Conservation (phyloP, 2,888 invertebrate genomes). For the Leptinotarsa tumamoca region DNA sequence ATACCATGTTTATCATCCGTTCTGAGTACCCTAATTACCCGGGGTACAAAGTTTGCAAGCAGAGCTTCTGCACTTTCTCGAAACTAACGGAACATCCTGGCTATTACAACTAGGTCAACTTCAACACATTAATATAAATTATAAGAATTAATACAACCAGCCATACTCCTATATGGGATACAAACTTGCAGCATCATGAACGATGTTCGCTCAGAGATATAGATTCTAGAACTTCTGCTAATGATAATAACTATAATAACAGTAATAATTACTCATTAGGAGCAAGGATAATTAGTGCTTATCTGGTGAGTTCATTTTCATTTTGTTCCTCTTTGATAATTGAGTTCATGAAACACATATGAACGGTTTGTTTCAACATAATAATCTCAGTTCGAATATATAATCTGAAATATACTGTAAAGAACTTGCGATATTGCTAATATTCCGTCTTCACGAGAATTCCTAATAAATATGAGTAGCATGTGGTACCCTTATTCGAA, state of each 20-base stretch:
- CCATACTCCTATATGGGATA: conserved; percentile 22
- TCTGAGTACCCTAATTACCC: neutral
- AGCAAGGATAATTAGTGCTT: neutral
- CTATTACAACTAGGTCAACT: conserved; percentile 19
- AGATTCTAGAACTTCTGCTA: conserved; percentile 17
- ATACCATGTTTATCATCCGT: neutral
- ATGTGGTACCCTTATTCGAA: too few relatives aligned
- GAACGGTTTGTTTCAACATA: too few relatives aligned
- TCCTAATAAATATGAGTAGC: too few relatives aligned
- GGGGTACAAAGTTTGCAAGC: conserved; percentile 2
- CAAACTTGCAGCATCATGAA: conserved; percentile 21
- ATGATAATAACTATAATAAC: conserved; percentile 15
- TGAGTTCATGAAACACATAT: too few relatives aligned
- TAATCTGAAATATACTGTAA: too few relatives aligned
- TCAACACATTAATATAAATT: conserved; percentile 31
- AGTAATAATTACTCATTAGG: conserved; percentile 27
- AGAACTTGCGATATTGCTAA: too few relatives aligned
- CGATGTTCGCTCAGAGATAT: conserved; percentile 16
- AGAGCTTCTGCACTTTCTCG: neutral
- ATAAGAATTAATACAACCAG: conserved; percentile 36
- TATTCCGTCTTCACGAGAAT: too few relatives aligned
- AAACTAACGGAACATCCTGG: conserved; percentile 5
- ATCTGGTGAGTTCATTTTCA: neutral
- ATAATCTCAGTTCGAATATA: too few relatives aligned
- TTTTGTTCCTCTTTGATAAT: neutral